Evolutionary conservation across 2,113 vertebrate species (phyloP), one percentile per base, ranked within the genome.

Genomic region (Eonycteris spelaea): DNA sequence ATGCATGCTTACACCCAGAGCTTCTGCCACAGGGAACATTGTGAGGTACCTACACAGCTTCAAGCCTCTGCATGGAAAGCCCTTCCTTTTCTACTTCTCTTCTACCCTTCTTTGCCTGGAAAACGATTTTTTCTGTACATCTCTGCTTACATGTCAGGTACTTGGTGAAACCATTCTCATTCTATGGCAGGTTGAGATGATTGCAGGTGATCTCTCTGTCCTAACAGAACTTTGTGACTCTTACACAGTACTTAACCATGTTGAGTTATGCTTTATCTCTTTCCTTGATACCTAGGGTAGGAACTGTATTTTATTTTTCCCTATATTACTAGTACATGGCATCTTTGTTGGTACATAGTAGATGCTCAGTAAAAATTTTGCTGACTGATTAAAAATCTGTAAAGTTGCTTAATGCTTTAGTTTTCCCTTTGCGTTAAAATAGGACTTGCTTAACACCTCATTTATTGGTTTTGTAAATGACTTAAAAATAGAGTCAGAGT

Each of bases 391-490:
- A 86, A 65, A 95, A 63, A 45, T 79, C 51, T 86, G 11, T 24
- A 22, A 53, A 48, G 24, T 71, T 89, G 51, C 45, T 63, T 67
- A 82, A 74, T 86, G 24, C 22, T 77, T 91, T 90, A 77, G 61
- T 89, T 82, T 82, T 55, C 21, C 51, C 40, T 95, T 91, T 68
- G 19, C 73, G 28, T 96, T 84, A 45, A 24, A 80, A 11, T 84
- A 12, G 16, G 19, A 77, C 78, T 30, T 80, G 24, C 55, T 61
- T 82, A 82, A 80, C 57, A 61, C 38, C 55, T 82, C 30, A 79
- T 78, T 84, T 61, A 70, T 75, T 80, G n/a, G 24, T 73, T 95
- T 74, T 83, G 16, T 95, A 88, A 67, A 48, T 91, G 38, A 75
- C 30, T 94, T 68, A 22, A 95, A 91, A 88, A 40, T 87, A 43